These are phyloP conservation scores for Tipula vernalis DNA, from an alignment of 2,888 invertebrate species.

Conservation along the genomic window DNA sequence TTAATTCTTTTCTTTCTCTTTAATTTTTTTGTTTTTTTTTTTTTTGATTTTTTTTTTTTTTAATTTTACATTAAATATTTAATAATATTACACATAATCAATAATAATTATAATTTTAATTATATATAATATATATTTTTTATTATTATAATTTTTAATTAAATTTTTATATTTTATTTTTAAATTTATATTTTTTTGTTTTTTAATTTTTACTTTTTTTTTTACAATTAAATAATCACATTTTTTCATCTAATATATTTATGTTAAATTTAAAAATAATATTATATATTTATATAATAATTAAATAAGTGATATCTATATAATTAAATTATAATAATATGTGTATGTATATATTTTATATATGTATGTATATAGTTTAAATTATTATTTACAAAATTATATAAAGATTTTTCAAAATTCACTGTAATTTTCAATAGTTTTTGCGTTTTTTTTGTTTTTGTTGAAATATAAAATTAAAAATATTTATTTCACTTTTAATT, in stretches of 20 bases:
- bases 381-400: neutral
- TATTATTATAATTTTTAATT: neutral
- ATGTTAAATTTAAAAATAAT: neutral
- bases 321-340: neutral
- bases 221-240: conserved; percentile 9
- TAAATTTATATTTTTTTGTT: neutral
- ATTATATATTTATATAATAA: neutral
- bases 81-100: neutral
- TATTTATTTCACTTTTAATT: neutral
- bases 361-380: neutral
- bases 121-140: neutral
- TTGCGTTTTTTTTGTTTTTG: neutral
- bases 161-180: neutral
- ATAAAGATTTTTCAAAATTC: neutral
- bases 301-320: neutral
- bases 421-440: neutral
- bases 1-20: neutral
- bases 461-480: neutral
- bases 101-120: neutral
- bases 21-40: neutral
- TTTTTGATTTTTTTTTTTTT: neutral
- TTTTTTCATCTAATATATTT: neutral
- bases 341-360: neutral
- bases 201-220: neutral
- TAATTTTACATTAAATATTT: neutral